phyloP scores from a whole-genome alignment of 2,888 invertebrate genomes.

The Latrodectus elegans region DNA sequence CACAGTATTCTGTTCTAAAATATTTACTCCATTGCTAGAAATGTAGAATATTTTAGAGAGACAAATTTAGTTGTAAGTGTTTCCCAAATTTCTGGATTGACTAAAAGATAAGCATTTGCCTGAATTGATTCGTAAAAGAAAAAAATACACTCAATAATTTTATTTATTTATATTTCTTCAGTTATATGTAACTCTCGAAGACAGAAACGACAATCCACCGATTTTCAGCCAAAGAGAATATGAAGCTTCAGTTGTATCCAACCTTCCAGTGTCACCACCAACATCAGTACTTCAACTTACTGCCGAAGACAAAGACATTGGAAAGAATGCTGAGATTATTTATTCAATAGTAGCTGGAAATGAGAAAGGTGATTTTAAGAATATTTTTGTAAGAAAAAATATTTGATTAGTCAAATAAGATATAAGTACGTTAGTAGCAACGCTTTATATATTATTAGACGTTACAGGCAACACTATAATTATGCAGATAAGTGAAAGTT shows the following conservation, averaged over 20 bases:
- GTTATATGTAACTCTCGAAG: slow-evolving; percentile 78
- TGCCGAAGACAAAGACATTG: slow-evolving; percentile 88
- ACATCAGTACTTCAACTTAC: slow-evolving; percentile 83
- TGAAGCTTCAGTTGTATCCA: slow-evolving; percentile 87
- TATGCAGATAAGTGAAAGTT: not conserved
- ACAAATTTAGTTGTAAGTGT: too few relatives aligned
- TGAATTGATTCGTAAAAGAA: too few relatives aligned
- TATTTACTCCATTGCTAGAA: too few relatives aligned
- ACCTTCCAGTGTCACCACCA: slow-evolving; percentile 84
- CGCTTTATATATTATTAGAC: not conserved
- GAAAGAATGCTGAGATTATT: slow-evolving; percentile 84
- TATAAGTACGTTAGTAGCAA: not conserved
- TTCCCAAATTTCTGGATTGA: too few relatives aligned
- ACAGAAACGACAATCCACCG: slow-evolving; percentile 93
- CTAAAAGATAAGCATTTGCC: too few relatives aligned
- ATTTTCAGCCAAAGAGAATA: slow-evolving; percentile 86
- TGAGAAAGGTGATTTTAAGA: slow-evolving; percentile 77
- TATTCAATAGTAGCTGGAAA: slow-evolving; percentile 84
- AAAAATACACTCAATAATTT: too few relatives aligned
- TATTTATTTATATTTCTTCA: slow-evolving; percentile 6
- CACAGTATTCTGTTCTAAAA: too few relatives aligned
- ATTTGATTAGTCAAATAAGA: not conserved
- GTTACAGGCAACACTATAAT: not conserved
- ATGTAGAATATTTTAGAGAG: too few relatives aligned
- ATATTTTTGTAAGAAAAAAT: not conserved